Evolutionary conservation across 2,888 invertebrate genomes (phyloP).

Genomic region (Hirtodrosophila trivittata): DNA sequence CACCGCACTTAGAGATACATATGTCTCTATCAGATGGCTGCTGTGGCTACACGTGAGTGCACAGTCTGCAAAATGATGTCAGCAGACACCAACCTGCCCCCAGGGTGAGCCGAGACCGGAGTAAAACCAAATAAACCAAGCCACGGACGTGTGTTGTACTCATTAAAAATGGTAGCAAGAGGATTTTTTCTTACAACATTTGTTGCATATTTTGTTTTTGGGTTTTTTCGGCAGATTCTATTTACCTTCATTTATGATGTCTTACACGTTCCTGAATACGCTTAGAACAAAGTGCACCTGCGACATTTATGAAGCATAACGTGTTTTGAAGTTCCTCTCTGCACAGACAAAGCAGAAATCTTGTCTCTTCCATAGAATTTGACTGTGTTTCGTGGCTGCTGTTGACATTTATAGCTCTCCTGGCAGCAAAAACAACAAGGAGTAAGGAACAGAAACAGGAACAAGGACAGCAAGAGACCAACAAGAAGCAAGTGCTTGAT

Average conservation of each 20-base stretch:
- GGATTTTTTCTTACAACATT: conserved; percentile 37
- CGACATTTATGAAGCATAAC: conserved; percentile 24
- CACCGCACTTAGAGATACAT: conserved; percentile 23
- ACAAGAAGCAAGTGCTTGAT: conserved; percentile 33
- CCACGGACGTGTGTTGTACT: conserved; percentile 30
- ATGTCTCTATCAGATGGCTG: conserved; percentile 15
- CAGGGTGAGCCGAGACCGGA: conserved; percentile 6
- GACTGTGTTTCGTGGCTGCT: conserved; percentile 20
- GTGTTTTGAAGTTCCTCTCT: conserved; percentile 25
- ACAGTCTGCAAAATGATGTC: conserved; percentile 60
- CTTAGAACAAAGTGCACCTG: conserved; percentile 33
- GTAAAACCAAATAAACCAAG: too few relatives aligned
- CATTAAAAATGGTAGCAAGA: conserved; percentile 58
- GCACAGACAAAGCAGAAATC: conserved; percentile 12
- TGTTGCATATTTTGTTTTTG: conserved; percentile 22
- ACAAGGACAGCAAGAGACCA: background rate
- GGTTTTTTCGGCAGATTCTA: conserved; percentile 20
- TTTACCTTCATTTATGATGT: conserved; percentile 48
- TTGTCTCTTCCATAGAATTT: conserved; percentile 25
- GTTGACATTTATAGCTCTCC: conserved; percentile 55
- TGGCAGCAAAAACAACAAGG: conserved; percentile 14
- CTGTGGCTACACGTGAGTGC: conserved; percentile 20
- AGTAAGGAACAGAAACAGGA: conserved; percentile 1
- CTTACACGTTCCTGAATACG: conserved; percentile 13
- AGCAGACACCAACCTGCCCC: conserved; percentile 62